Conservation (phyloP, 2,888 invertebrate genomes). For the Pyrrhia umbra region DNA sequence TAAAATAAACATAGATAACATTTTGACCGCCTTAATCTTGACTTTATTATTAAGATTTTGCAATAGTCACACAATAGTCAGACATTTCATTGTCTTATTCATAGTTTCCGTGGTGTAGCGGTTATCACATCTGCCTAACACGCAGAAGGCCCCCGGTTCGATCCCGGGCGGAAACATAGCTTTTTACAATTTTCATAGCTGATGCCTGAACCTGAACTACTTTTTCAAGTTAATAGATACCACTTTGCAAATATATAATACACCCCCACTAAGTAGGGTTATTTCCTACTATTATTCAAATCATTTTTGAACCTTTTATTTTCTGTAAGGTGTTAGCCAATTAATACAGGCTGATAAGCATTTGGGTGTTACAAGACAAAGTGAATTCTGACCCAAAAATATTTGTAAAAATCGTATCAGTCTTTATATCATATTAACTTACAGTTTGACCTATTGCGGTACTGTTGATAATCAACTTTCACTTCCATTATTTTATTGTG, state of each 20-base stretch:
- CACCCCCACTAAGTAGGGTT: too few species aligned
- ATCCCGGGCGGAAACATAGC: slow-evolving; percentile 95
- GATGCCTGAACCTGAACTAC: not conserved
- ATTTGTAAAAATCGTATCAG: too few species aligned
- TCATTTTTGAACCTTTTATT: too few species aligned
- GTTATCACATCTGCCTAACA: slow-evolving; percentile 97
- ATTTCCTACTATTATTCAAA: too few species aligned
- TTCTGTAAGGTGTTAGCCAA: too few species aligned
- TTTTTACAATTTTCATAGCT: slow-evolving; percentile 36
- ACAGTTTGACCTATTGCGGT: too few species aligned
- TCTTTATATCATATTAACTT: too few species aligned
- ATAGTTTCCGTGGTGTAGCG: slow-evolving; percentile 95
- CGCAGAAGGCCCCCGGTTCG: slow-evolving; percentile 97
- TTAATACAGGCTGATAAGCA: too few species aligned
- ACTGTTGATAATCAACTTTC: not conserved
- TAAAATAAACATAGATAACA: slow-evolving; percentile 20
- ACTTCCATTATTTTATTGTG: not conserved
- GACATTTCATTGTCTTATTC: fast-evolving
- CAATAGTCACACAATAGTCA: not conserved
- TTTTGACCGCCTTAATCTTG: not conserved
- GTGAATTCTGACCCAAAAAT: too few species aligned
- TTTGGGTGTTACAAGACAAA: too few species aligned
- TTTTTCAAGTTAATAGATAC: too few species aligned
- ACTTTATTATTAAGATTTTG: not conserved
- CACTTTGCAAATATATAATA: too few species aligned